Base-by-base conservation (phyloP, 2,888 invertebrate species). In the Caenorhabditis sp. region DNA sequence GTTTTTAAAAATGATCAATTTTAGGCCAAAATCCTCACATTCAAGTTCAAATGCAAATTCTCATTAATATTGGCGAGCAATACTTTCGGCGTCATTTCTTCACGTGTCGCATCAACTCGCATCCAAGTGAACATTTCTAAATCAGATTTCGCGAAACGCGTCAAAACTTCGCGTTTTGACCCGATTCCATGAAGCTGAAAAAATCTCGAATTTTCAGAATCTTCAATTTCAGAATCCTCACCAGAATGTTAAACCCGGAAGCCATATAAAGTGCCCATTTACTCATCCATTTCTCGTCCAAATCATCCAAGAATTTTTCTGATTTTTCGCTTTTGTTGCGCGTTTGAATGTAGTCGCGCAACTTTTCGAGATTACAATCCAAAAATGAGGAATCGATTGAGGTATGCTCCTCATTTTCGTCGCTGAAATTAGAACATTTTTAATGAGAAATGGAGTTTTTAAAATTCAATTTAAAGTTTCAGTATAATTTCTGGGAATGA, bases 151-250 rank as follows among this genome's bases (percentile, higher is more conserved):
- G 59, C 67, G 88, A 96, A 95, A 72, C 92, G 90, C 76, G 93
- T 92, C 38, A 97, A 88, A 25, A 97, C 89, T 31, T 91, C 90
- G 52, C 70, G 67, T 63, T 80, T 82, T 0, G 96, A 96, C 0
- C 97, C 97, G 60, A 95, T 90, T 0, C 97, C 97, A 89, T 95
- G 93, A 0, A 95, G 88, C 78, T 77, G 59, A 56, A 62, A 43
- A n/a, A n/a, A n/a, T n/a, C n/a, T n/a, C 17, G 17, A 50, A n/a
- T 50, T 50, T 14, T n/a, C 20, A 4, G 0, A 20, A 21, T 23
- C 49, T 59, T 61, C 31, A 66, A 17, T 25, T 67, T 10, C 36
- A 36, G 10, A 36, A 36, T 36, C 36, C 36, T 54, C 20, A 78
- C 78, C 23, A 80, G 69, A 43, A 82, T 61, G 50, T 80, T 82